Evolutionary conservation across 2,113 vertebrate genomes (phyloP).

Genomic region (Amphiprion ocellaris): DNA sequence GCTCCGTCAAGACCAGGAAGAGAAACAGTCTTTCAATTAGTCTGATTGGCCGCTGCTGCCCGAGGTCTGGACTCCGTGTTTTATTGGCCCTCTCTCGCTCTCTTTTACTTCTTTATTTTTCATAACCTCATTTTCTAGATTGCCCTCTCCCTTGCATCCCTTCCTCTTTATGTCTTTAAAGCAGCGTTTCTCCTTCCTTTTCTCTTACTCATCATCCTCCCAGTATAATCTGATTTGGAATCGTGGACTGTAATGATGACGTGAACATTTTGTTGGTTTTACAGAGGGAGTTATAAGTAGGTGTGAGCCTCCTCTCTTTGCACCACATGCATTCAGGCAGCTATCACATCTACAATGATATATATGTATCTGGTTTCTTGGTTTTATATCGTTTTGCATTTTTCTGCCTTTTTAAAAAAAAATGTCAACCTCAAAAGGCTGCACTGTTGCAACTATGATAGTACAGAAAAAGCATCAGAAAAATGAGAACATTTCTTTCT

Average conservation of each 20-base stretch:
- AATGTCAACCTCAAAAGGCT: no score
- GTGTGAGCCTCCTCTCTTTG: not conserved
- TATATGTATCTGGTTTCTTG: no score
- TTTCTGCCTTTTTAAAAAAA: not conserved
- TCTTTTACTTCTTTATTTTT: slow-evolving; percentile 12
- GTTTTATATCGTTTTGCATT: not conserved
- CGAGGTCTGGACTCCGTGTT: slow-evolving; percentile 39
- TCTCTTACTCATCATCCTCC: not conserved
- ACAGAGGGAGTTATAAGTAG: not conserved
- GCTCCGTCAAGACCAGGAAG: slow-evolving; percentile 47
- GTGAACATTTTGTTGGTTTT: not conserved
- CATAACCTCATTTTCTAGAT: slow-evolving; percentile 22
- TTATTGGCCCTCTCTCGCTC: slow-evolving; percentile 38
- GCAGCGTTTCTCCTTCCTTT: not conserved
- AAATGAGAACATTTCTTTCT: no score
- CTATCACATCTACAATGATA: no score
- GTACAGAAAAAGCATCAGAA: no score
- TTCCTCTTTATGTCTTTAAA: not conserved
- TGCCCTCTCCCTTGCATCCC: not conserved
- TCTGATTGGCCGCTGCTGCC: slow-evolving; percentile 79
- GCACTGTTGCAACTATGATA: no score
- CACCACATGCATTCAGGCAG: not conserved
- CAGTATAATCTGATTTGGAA: not conserved
- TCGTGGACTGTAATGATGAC: not conserved
- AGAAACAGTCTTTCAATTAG: slow-evolving; percentile 86